These are phyloP conservation scores for Lithobates sylvaticus DNA, from an alignment of 2,797 vertebrate species.

Conservation along the genomic window DNA sequence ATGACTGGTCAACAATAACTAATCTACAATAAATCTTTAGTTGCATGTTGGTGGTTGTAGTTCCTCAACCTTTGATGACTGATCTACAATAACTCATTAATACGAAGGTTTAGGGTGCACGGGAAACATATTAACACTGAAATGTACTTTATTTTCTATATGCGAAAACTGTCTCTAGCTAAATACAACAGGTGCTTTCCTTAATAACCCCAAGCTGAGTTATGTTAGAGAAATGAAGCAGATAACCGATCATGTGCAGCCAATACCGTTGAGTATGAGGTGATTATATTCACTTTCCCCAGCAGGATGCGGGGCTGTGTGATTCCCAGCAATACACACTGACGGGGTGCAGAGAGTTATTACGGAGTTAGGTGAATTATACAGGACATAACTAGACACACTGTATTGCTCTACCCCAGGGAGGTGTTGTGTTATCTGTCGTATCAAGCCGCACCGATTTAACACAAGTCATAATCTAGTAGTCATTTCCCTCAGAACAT, in stretches of 20 bases:
- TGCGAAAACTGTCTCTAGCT: neutral
- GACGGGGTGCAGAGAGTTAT: neutral
- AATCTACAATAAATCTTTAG: no score
- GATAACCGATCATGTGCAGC: neutral
- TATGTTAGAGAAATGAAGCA: neutral
- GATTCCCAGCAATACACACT: neutral
- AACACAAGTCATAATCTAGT: slow-evolving; percentile 17
- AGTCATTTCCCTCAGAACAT: slow-evolving; percentile 11
- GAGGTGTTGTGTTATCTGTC: slow-evolving; percentile 1
- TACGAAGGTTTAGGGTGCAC: no score
- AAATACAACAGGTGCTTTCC: neutral
- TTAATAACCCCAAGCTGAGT: neutral
- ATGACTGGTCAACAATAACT: no score
- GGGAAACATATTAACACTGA: no score
- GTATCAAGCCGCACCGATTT: slow-evolving; percentile 11
- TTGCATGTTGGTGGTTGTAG: no score
- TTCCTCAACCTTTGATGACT: no score
- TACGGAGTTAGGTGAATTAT: neutral
- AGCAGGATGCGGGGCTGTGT: neutral
- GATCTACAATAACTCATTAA: no score
- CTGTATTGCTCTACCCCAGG: neutral
- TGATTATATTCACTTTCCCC: neutral
- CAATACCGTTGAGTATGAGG: neutral
- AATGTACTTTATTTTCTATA: no score
- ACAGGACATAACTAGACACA: neutral